These are phyloP conservation scores for Echiichthys vipera DNA, from an alignment of 2,797 vertebrate genomes.

Conservation along the genomic window DNA sequence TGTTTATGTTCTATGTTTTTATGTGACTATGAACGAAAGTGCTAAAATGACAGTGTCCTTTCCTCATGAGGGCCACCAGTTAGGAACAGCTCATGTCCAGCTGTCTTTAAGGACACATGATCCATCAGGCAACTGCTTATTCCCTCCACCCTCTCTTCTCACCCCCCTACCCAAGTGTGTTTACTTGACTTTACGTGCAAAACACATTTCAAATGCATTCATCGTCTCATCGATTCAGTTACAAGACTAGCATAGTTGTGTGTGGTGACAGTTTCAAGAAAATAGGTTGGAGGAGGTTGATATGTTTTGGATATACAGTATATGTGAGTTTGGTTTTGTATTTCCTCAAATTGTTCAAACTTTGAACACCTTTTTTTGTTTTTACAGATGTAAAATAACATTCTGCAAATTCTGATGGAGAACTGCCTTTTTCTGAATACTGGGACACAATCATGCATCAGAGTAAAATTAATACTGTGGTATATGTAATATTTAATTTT, in stretches of 20 bases:
- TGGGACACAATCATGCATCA: background rate
- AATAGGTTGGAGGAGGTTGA: constrained; percentile 15
- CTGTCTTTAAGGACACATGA: constrained; percentile 84
- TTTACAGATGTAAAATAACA: too few species aligned
- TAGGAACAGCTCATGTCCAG: constrained; percentile 74
- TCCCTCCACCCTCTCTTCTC: constrained; percentile 23
- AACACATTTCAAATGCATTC: constrained; percentile 49
- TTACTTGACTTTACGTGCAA: constrained; percentile 57
- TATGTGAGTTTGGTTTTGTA: constrained; percentile 40
- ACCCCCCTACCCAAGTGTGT: constrained; percentile 22
- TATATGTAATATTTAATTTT: background rate
- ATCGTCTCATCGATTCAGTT: constrained; percentile 1
- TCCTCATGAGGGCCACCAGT: constrained; percentile 62
- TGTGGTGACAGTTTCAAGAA: constrained; percentile 46
- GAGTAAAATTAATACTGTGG: background rate
- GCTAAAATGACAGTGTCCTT: constrained; percentile 25
- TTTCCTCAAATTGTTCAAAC: constrained; percentile 33
- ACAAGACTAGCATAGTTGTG: background rate
- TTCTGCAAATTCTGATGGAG: too few species aligned
- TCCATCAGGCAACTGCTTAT: constrained; percentile 80
- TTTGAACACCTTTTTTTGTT: background rate
- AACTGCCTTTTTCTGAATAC: background rate
- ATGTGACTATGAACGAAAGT: background rate
- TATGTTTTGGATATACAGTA: constrained; percentile 44
- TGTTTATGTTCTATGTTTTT: constrained; percentile 2